Evolutionary conservation across 2,113 vertebrate genomes (phyloP), one percentile per base, ranked within the genome.

Genomic region (Lasiurus borealis): DNA sequence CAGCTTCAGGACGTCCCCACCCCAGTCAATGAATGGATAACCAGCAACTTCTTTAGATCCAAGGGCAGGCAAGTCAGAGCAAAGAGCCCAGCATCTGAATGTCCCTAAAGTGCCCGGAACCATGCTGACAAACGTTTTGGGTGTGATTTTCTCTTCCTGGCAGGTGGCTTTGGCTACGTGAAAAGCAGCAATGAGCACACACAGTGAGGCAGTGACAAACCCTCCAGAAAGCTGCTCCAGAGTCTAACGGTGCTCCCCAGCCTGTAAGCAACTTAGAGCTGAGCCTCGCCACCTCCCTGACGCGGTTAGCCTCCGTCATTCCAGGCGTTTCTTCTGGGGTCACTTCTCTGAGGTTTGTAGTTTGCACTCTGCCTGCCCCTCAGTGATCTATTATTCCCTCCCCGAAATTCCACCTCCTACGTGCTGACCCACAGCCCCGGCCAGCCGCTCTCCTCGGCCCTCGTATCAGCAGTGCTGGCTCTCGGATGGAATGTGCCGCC

Each of bases 401-500:
- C 88, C 76, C 1, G 1, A 90, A 88, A 96, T 94, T 71, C 92
- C 75, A 87, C 87, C 62, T 92, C 88, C 96, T 76, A 95, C 9
- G 0, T 59, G 90, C 66, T 93, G 96, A 95, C 85, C 93, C 90
- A 76, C 16, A 48, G 88, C 54, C 64, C 80, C 29, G 48, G 81
- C 75, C 87, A 48, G 81, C 31, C 2, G 4, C n/a, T 44, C 23
- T 92, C 85, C 59, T 44, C 46, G 81, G 88, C 85, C 29, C 54
- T 46, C 69, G 84, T 21, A 25, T 88, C 88, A 83, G 95, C 90
- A 54, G 29, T 2, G 18, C 34, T 34, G 77, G 77, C 77, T 91
- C 34, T 57, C 6, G 48, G 81, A 54, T 2, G 23, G 52, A 96
- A 90, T 46, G 94, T 92, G 88, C 82, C 3, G 0, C 77, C 86